A percentile compares a stretch with the other conserved stretches of the same genome.
These are phyloP conservation scores for Isurus oxyrinchus DNA, from an alignment of 2,113 vertebrate genomes.

Conservation along the genomic window DNA sequence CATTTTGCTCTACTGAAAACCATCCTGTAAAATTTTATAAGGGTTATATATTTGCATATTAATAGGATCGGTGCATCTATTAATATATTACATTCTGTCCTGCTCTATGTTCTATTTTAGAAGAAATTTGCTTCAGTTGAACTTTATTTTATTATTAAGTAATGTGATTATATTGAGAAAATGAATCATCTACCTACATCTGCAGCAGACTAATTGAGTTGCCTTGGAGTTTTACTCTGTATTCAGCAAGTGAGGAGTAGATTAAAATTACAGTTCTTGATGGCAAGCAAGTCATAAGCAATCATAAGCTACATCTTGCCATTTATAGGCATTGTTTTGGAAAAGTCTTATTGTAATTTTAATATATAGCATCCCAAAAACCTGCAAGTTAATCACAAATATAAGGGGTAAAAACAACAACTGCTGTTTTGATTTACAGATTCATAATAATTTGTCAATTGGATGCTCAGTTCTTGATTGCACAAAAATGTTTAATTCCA, in stretches of 20 bases:
- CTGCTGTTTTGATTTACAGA: not conserved
- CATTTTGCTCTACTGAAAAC: not conserved
- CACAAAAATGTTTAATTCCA: constrained; percentile 12
- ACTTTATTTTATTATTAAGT: not conserved
- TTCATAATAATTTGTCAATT: not conserved
- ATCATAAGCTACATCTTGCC: not conserved
- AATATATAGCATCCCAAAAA: not conserved
- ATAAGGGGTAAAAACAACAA: not conserved
- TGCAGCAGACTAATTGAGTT: not conserved
- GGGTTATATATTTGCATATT: not conserved
- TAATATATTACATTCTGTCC: not conserved
- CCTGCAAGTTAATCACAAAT: not conserved
- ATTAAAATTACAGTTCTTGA: not conserved
- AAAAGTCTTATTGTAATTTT: not conserved
- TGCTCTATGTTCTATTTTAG: not conserved
- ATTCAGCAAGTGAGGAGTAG: not conserved
- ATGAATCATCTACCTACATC: not conserved
- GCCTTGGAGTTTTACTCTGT: not conserved
- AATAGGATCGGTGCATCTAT: not conserved
- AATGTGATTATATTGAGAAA: not conserved
- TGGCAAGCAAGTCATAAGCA: not conserved
- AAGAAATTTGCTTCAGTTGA: not conserved
- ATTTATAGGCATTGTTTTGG: not conserved
- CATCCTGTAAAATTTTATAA: not conserved
- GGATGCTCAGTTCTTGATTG: not conserved